Evolutionary conservation across 2,888 invertebrate species (phyloP).

Genomic region (Drosophila limbata): DNA sequence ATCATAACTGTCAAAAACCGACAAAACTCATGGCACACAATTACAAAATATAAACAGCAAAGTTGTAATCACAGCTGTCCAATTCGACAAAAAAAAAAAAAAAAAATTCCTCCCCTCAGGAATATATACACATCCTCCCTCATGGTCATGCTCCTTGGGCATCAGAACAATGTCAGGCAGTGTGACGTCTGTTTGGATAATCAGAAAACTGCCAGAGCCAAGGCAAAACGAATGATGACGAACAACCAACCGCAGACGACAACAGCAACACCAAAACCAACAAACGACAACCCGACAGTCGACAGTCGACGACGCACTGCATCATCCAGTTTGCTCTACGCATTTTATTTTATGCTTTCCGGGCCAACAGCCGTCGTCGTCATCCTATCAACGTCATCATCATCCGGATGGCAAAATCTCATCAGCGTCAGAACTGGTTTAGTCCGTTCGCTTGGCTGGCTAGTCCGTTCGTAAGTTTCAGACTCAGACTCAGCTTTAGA

Average conservation of each 20-base stretch:
- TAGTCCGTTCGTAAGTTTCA: slow-evolving; percentile 1
- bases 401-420: slow-evolving; percentile 38
- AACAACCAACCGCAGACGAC: slow-evolving; percentile 46
- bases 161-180: slow-evolving; percentile 28
- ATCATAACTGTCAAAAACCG: slow-evolving; percentile 78
- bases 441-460: slow-evolving; percentile 13
- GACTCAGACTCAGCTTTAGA: background rate
- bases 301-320: slow-evolving; percentile 55
- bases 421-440: slow-evolving; percentile 51
- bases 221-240: slow-evolving; percentile 57
- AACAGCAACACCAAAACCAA: slow-evolving; percentile 5
- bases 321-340: slow-evolving; percentile 38
- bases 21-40: slow-evolving; percentile 73
- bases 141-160: background rate
- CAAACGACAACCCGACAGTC: background rate
- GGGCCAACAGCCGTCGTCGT: slow-evolving; percentile 54
- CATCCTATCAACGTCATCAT: slow-evolving; percentile 31
- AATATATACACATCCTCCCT: background rate
- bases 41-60: slow-evolving; percentile 75
- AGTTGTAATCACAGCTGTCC: slow-evolving; percentile 79
- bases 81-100: slow-evolving; percentile 55
- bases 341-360: slow-evolving; percentile 69
- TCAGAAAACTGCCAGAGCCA: slow-evolving; percentile 73
- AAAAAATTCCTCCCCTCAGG: slow-evolving; percentile 1
- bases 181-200: slow-evolving; percentile 59